Base-by-base conservation (phyloP, 2,888 invertebrate species). In the Heliconius erato region DNA sequence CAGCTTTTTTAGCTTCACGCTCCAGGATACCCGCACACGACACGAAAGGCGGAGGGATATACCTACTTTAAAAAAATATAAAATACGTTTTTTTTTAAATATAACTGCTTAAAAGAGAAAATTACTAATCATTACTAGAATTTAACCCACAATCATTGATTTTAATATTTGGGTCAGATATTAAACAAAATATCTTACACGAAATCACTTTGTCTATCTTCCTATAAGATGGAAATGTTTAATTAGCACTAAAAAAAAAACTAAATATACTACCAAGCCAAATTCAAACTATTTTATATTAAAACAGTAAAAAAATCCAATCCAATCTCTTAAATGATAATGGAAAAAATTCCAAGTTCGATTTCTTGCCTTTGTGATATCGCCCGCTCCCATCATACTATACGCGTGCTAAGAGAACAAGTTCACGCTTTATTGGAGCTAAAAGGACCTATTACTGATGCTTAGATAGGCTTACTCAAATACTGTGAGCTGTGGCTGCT, bases 381-480 rank as follows among this genome's bases (percentile, higher is more conserved):
- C 40, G 77, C 67, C 28, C 16, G 11, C 35, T 77, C 49, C 49
- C 72, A 44, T 71, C 44, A 7, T 7, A 23, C 44, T 5, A 40
- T 69, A 26, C 26, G 44, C 49, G 49, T 72, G 16, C 72, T 49
- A 72, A 72, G 72, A 72, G 35, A 63, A 35, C 59, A 59, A 76
- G 76, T 76, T 76, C 76, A 76, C 59, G 76, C 54, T 76, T 74
- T 76, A 63, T 76, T 35, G 76, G 63, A 63, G 63, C 54, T 76
- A 63, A 76, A 76, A 54, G 28, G 28, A 28, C 28, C 28, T 28
- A 28, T 28, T 28, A 28, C 28, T 28, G 28, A 28, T 28, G 28
- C 28, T 28, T 28, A 28, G 28, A 28, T 2, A 28, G 28, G 28
- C 28, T 28, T 28, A 28, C 28, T 28, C 28, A 28, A 28, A 28